These are phyloP conservation scores for Garrulus glandarius DNA, from an alignment of 2,797 vertebrate genomes.

Conservation along the genomic window DNA sequence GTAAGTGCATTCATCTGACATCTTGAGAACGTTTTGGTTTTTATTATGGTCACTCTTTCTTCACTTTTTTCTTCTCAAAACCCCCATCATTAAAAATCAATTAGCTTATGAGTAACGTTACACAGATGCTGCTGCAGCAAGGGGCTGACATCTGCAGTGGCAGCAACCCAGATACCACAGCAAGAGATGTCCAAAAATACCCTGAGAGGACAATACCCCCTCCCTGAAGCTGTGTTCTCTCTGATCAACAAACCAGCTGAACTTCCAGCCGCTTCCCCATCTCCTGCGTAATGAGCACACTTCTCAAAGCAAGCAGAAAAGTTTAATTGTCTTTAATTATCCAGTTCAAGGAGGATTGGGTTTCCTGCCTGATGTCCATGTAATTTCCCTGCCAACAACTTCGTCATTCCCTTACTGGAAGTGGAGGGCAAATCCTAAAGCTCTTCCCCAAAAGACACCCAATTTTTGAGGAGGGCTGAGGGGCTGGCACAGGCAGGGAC, in stretches of 20 bases:
- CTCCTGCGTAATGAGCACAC: constrained; percentile 87
- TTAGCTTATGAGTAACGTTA: constrained; percentile 20
- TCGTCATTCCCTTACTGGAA: constrained; percentile 78
- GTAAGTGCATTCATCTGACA: constrained; percentile 22
- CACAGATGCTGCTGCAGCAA: constrained; percentile 18
- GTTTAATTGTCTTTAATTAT: constrained; percentile 95
- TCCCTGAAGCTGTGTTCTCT: neutral
- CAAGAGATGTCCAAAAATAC: constrained; percentile 1
- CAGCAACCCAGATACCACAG: neutral
- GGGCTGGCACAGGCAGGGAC: neutral
- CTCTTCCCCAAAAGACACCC: neutral
- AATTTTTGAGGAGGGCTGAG: neutral
- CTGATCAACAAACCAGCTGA: neutral
- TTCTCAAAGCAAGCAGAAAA: constrained; percentile 88
- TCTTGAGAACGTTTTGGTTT: neutral
- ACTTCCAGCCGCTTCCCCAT: constrained; percentile 19
- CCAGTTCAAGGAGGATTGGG: constrained; percentile 86
- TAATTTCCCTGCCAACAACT: constrained; percentile 86
- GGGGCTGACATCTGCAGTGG: constrained; percentile 7
- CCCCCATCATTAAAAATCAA: constrained; percentile 38
- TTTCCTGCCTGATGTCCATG: constrained; percentile 85
- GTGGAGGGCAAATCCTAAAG: neutral
- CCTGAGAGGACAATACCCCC: neutral
- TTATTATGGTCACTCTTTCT: neutral
- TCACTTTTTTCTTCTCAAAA: neutral